These are phyloP conservation scores for Pluvialis apricaria DNA, from an alignment of 2,113 vertebrate genomes.

Conservation along the genomic window DNA sequence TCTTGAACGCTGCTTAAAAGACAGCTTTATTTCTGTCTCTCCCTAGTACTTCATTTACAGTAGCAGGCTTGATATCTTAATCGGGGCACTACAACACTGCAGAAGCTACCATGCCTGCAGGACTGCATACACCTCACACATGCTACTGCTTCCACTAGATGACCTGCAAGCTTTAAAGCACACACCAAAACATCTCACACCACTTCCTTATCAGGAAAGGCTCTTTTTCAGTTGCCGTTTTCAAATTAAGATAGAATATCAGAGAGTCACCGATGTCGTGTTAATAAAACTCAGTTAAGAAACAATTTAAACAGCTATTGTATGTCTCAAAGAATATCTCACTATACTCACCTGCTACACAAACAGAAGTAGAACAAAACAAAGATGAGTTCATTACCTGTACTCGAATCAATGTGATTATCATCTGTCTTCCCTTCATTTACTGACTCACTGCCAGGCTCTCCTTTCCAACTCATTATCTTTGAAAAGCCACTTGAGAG, in stretches of 20 bases:
- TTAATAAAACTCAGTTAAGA: background rate
- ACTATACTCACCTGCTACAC: background rate
- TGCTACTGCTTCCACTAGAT: background rate
- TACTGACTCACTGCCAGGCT: slow-evolving; percentile 18
- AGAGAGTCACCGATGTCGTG: background rate
- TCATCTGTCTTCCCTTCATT: slow-evolving; percentile 17
- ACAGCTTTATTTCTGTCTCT: background rate
- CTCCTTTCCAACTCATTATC: slow-evolving; percentile 65
- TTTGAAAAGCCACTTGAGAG: slow-evolving; percentile 72
- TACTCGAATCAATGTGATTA: background rate
- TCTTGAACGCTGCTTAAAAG: background rate
- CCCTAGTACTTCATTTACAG: background rate
- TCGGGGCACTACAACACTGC: background rate
- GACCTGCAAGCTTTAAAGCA: background rate
- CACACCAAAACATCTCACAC: background rate
- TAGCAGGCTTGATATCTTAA: background rate
- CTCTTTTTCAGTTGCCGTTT: background rate
- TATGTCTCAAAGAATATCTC: background rate
- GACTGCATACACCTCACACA: background rate
- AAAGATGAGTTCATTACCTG: slow-evolving; percentile 38
- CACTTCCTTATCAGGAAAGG: background rate
- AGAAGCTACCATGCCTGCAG: background rate
- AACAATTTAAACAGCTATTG: fast-evolving
- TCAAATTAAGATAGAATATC: background rate
- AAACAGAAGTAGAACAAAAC: background rate